Conservation (phyloP, 1,140 invertebrate species). For the Probaryconus sp. region DNA sequence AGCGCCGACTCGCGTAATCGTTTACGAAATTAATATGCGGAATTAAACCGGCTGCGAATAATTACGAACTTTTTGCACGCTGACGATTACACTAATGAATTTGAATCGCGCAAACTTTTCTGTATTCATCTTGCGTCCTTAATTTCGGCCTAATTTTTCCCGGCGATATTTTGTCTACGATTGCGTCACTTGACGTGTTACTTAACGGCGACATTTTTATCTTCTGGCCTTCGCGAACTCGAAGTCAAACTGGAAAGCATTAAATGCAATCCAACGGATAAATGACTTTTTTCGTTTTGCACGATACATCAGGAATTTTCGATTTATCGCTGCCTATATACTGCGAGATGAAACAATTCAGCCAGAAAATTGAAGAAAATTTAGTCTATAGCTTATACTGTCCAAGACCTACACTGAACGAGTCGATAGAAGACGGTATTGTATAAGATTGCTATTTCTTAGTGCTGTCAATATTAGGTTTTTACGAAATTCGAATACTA, state of each 20-base stretch:
- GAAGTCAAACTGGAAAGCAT: slow-evolving; percentile 37
- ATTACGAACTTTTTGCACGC: slow-evolving; percentile 34
- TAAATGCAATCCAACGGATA: slow-evolving; percentile 28
- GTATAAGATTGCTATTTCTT: slow-evolving; percentile 15
- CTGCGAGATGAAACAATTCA: slow-evolving; percentile 48
- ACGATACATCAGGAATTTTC: slow-evolving; percentile 54
- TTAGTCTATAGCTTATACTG: slow-evolving; percentile 44
- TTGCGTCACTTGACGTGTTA: not conserved
- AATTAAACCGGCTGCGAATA: slow-evolving; percentile 33
- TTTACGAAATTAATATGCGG: slow-evolving; percentile 36
- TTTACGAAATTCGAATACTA: slow-evolving; percentile 31
- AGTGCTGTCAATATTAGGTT: slow-evolving; percentile 16
- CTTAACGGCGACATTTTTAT: slow-evolving; percentile 26
- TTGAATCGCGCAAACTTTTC: slow-evolving; percentile 21
- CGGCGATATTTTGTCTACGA: not conserved
- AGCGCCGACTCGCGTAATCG: not conserved
- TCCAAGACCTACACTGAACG: slow-evolving; percentile 21
- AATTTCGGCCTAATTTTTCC: slow-evolving; percentile 1
- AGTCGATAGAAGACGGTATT: slow-evolving; percentile 30
- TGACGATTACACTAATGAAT: slow-evolving; percentile 38
- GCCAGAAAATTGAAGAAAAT: slow-evolving; percentile 62
- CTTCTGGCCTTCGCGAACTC: slow-evolving; percentile 18
- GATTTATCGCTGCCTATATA: slow-evolving; percentile 59
- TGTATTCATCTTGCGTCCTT: not conserved
- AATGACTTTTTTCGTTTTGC: slow-evolving; percentile 25